A percentile compares a stretch with the other conserved stretches of the same genome.
Conservation (phyloP, 2,113 vertebrate genomes). For the Ceratotherium simum region DNA sequence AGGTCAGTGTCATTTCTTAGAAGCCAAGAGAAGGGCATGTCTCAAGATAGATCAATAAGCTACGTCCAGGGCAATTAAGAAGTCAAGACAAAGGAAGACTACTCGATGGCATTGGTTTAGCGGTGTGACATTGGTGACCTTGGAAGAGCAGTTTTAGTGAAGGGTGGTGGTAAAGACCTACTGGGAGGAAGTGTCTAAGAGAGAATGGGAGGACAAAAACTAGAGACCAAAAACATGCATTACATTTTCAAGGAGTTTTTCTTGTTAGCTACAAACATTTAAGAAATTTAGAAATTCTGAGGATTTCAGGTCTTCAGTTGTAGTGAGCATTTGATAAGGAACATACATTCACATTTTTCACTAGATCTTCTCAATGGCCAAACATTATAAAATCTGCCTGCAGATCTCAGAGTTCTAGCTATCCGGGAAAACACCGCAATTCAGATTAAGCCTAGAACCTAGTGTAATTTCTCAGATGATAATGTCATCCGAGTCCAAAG, state of each 20-base stretch:
- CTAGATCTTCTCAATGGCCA: background rate
- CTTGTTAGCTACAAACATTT: background rate
- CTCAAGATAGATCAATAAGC: background rate
- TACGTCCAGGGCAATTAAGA: background rate
- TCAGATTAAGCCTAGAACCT: background rate
- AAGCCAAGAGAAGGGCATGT: background rate
- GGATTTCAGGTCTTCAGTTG: background rate
- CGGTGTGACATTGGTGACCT: too few relatives aligned
- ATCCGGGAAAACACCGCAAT: background rate
- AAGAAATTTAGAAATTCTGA: background rate
- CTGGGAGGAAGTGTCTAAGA: background rate
- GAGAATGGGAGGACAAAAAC: background rate
- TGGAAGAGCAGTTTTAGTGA: background rate
- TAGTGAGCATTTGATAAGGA: background rate
- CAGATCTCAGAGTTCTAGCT: background rate
- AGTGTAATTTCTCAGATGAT: background rate
- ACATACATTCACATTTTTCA: too few relatives aligned
- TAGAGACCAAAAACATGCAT: background rate
- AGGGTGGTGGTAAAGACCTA: background rate
- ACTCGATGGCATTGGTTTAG: background rate
- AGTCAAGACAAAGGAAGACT: background rate
- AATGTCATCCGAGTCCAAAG: background rate
- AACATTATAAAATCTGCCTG: background rate
- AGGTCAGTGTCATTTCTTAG: background rate
- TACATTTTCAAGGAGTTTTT: background rate